Percentiles rank a stretch among this genome's conserved stretches.
phyloP scores from a whole-genome alignment of 2,797 vertebrate genomes.

The Pipistrellus nathusii region DNA sequence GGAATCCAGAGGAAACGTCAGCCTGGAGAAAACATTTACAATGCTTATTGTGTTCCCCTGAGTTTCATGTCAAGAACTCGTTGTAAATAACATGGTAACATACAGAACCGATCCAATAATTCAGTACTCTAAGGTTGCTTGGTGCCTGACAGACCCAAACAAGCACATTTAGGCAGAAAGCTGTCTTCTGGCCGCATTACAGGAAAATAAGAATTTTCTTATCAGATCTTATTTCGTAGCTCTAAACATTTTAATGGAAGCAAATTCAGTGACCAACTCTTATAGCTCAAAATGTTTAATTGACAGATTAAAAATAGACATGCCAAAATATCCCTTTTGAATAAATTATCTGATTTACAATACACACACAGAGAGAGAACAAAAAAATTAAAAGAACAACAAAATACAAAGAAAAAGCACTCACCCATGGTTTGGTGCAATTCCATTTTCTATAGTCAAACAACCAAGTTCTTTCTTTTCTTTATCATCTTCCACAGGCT shows the following conservation, averaged over 20 bases:
- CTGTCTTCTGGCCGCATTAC: background rate
- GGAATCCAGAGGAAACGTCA: constrained; percentile 95
- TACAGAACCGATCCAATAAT: background rate
- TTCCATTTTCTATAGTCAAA: constrained; percentile 92
- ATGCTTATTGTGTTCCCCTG: constrained; percentile 26
- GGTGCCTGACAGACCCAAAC: background rate
- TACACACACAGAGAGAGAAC: background rate
- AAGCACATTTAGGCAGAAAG: background rate
- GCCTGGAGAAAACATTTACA: constrained; percentile 86
- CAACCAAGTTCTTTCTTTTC: constrained; percentile 87
- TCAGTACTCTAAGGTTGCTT: background rate
- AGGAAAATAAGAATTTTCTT: background rate
- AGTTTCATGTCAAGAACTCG: background rate
- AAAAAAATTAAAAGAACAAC: background rate
- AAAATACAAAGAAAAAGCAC: constrained; percentile 60
- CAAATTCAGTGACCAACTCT: constrained; percentile 41
- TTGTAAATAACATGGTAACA: constrained; percentile 13
- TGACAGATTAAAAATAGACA: constrained; percentile 4
- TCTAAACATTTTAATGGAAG: background rate
- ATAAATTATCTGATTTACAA: constrained; percentile 19
- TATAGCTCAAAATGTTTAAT: background rate
- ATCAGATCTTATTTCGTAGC: background rate
- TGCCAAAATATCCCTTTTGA: background rate
- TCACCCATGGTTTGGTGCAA: constrained; percentile 94
- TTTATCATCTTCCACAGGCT: constrained; percentile 88